phyloP scores from a whole-genome alignment of 64 coral and sea anemone species.

The Exaiptasia diaphana region DNA sequence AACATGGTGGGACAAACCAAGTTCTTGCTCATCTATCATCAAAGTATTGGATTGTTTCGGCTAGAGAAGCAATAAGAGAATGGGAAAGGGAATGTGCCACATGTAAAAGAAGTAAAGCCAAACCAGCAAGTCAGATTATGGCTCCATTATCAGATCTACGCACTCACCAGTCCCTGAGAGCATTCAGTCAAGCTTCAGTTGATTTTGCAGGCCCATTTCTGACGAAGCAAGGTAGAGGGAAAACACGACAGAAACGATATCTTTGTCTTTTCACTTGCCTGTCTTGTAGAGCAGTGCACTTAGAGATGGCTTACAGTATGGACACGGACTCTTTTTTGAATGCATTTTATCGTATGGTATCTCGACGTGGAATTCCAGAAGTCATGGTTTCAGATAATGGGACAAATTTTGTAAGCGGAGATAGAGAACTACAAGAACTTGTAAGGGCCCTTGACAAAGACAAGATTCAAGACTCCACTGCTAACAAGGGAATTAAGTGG shows the following conservation, averaged over 20 bases:
- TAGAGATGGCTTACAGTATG: conserved; percentile 11
- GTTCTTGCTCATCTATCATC: conserved; percentile 23
- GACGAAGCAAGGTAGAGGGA: conserved; percentile 25
- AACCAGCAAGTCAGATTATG: conserved; percentile 45
- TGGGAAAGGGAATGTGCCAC: conserved; percentile 55
- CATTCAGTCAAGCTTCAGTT: conserved; percentile 39
- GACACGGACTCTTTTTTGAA: conserved; percentile 23
- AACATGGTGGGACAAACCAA: conserved; percentile 54
- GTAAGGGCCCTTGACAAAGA: conserved; percentile 5
- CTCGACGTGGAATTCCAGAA: not conserved
- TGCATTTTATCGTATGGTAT: not conserved
- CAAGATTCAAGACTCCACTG: conserved; percentile 15
- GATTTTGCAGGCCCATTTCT: conserved; percentile 27
- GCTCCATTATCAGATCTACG: conserved; percentile 29
- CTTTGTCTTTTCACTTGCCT: conserved; percentile 30
- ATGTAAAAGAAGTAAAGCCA: conserved; percentile 50
- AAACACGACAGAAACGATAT: not conserved
- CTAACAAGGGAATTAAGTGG: conserved; percentile 34
- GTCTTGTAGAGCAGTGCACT: conserved; percentile 15
- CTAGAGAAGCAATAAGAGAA: conserved; percentile 33
- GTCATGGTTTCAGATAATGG: conserved; percentile 35
- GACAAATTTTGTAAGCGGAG: conserved; percentile 7
- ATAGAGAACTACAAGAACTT: conserved; percentile 30
- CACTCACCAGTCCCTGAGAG: conserved; percentile 12
- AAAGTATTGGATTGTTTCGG: conserved; percentile 37